Evolutionary conservation across 2,113 vertebrate species (phyloP), one percentile per base, ranked within the genome.

Genomic region (Elgaria multicarinata): DNA sequence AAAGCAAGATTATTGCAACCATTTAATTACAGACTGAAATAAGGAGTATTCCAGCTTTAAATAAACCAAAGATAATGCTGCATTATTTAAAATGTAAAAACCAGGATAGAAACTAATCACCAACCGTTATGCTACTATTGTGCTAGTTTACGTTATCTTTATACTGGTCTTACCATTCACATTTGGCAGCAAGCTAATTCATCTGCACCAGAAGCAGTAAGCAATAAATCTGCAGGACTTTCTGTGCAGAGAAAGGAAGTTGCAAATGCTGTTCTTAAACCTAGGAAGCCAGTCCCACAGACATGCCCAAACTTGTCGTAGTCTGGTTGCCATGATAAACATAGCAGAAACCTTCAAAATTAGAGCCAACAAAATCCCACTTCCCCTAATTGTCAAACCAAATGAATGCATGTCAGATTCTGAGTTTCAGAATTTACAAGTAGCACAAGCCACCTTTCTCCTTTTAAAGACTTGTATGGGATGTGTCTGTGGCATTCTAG

Each of bases 281-380:
- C 86, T 26, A 16, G 66, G 83, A 92, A 90, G 71, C 74, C 39
- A 31, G 77, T 53, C 86, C 83, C 7, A 55, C 77, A 39, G 87
- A 93, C 96, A 95, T 93, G 96, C 86, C 94, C 72, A 13, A 91
- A 92, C 96, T 93, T 95, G 96, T 86, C 66, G 76, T n/a, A 66
- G 81, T 87, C 79, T 0, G 85, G 92, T 91, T 96, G 94, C 96
- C 93, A 96, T 0, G 93, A 92, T 88, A 94, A 95, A 91, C 85
- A 74, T 88, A 92, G 85, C 76, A 76, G 87, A 80, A 88, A 55
- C 83, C 85, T 88, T 85, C 90, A 87, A 88, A 66, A 88, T 85
- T 87, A 92, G 58, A 90, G 1, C 0, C 53, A 64, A 46, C 39
- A 55, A 83, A 7, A 44, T 79, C n/a, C 87, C 64, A 50, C 18